phyloP scores from a whole-genome alignment of 1,140 invertebrate species.

The Drosophila erecta region DNA sequence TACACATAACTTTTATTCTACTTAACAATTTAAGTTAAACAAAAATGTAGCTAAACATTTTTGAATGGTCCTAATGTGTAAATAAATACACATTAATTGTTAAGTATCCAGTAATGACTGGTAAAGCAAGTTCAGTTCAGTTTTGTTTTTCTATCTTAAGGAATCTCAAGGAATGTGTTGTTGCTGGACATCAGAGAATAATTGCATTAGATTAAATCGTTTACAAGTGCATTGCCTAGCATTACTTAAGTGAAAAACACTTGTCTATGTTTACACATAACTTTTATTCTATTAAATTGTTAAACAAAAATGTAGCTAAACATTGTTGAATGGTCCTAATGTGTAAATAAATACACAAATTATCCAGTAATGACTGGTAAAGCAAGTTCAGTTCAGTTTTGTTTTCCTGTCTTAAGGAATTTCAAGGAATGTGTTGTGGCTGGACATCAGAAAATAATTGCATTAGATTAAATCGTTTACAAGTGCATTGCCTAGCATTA shows the following conservation, averaged over 20 bases:
- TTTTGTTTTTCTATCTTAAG: background rate
- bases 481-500: no score
- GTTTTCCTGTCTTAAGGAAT: background rate
- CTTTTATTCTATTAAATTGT: constrained; percentile 12
- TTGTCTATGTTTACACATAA: constrained; percentile 29
- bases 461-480: no score
- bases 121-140: background rate
- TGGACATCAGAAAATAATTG: no score
- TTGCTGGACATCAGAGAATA: no score
- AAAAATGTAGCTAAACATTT: background rate
- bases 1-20: constrained; percentile 26
- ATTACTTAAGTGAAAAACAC: background rate
- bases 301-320: constrained; percentile 11
- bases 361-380: constrained; percentile 5
- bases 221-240: no score
- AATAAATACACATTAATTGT: constrained; percentile 8
- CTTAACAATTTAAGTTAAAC: no score
- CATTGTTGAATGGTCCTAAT: constrained; percentile 5
- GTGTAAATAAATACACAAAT: constrained; percentile 22
- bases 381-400: background rate
- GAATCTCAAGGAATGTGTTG: no score
- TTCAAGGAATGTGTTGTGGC: no score
- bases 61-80: constrained; percentile 19
- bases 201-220: no score
- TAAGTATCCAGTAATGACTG: constrained; percentile 7